Conservation (phyloP, 2,888 invertebrate species). For the Argynnis bischoffii region DNA sequence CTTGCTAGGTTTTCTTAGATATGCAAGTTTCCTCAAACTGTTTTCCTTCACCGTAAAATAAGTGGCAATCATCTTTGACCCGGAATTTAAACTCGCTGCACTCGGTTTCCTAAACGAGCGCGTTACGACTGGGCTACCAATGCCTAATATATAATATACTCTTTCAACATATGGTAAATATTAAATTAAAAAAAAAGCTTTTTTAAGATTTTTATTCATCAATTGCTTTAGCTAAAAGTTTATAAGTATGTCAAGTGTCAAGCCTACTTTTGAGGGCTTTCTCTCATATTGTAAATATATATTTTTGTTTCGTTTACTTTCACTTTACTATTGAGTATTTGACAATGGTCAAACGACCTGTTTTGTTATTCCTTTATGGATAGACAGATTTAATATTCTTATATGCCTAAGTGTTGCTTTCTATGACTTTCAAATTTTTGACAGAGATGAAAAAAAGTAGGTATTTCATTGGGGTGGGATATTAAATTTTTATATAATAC, state of each 20-base stretch:
- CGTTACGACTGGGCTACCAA: too few relatives aligned
- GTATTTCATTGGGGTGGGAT: too few relatives aligned
- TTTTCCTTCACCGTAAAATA: too few relatives aligned
- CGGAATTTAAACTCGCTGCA: too few relatives aligned
- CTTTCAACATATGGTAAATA: too few relatives aligned
- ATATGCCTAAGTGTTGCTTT: not conserved
- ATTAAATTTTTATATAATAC: too few relatives aligned
- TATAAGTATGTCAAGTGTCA: conserved; percentile 10
- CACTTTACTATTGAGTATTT: conserved; percentile 26
- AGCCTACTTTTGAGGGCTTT: conserved; percentile 16
- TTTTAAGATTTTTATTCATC: not conserved
- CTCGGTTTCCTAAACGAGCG: too few relatives aligned
- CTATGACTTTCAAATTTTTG: not conserved
- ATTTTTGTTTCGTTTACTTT: conserved; percentile 33
- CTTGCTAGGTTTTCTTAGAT: too few relatives aligned
- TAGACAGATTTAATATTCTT: conserved; percentile 10
- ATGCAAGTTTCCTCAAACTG: too few relatives aligned
- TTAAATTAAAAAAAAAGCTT: too few relatives aligned
- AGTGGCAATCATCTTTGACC: too few relatives aligned
- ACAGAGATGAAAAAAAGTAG: not conserved
- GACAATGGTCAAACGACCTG: conserved; percentile 16
- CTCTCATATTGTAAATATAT: conserved; percentile 24
- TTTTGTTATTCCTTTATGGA: conserved; percentile 23
- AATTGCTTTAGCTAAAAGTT: conserved; percentile 2
- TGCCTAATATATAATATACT: too few relatives aligned